Evolutionary conservation across 1,140 invertebrate species (phyloP).

Genomic region (Chionoecetes opilio): DNA sequence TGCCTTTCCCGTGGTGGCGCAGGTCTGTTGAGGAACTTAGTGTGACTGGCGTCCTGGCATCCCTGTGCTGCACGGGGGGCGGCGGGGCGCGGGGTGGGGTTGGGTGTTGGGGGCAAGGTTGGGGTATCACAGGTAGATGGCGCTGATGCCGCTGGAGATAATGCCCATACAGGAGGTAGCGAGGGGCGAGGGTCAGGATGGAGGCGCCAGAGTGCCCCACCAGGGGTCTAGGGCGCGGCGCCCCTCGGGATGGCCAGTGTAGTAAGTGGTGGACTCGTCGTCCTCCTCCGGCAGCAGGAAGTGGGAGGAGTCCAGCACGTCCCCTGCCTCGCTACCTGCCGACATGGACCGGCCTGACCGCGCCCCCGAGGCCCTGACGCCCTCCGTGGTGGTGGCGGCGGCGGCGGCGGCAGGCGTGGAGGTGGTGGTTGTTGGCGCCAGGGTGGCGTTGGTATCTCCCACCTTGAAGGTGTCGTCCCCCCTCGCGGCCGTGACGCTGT

Average conservation of each 20-base stretch:
- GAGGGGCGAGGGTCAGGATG: background rate
- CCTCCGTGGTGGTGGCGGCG: background rate
- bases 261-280: background rate
- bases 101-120: background rate
- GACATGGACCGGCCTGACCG: slow-evolving; percentile 67
- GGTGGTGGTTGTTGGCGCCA: background rate
- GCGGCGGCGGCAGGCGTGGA: background rate
- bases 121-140: background rate
- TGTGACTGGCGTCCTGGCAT: too few species aligned
- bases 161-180: background rate
- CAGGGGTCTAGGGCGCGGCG: slow-evolving; percentile 49
- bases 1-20: background rate
- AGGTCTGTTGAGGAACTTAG: background rate
- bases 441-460: slow-evolving; percentile 7
- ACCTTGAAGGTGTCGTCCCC: slow-evolving; percentile 44
- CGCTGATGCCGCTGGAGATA: slow-evolving; percentile 7
- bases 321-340: slow-evolving; percentile 58
- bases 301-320: slow-evolving; percentile 32
- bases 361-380: background rate
- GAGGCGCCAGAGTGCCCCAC: slow-evolving; percentile 52
- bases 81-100: background rate
- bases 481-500: slow-evolving; percentile 53
- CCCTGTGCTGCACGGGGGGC: background rate
- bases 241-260: slow-evolving; percentile 66
- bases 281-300: slow-evolving; percentile 41